phyloP scores from a whole-genome alignment of 37 sponge, comb jelly and placozoan genomes.

The Sycon ciliatum region DNA sequence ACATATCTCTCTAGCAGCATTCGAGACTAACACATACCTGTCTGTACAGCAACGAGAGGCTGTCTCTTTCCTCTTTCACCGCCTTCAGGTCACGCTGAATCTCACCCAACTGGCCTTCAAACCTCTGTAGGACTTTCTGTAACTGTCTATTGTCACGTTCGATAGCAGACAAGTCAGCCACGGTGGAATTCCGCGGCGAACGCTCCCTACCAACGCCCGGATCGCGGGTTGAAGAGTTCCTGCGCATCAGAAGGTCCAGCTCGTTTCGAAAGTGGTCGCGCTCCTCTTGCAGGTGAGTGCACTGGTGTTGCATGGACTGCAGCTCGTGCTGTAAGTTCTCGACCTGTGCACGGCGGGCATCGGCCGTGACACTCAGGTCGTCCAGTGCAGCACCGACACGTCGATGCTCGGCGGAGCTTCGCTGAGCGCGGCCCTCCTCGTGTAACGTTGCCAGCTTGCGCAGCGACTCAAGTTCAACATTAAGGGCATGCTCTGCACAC shows the following conservation, averaged over 20 bases:
- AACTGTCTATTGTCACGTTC: not conserved
- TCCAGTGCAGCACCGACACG: not conserved
- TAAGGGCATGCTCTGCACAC: not conserved
- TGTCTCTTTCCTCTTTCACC: constrained; percentile 79
- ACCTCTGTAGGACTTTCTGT: not conserved
- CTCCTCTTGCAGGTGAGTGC: no score
- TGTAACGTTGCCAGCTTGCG: not conserved
- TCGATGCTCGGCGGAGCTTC: not conserved
- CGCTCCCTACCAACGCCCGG: no score
- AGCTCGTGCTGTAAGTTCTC: no score
- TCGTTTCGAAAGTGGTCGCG: no score
- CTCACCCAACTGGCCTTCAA: constrained; percentile 27
- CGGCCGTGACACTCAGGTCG: no score
- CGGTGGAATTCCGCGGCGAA: no score
- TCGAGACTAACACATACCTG: constrained; percentile 62
- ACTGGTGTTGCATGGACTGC: no score
- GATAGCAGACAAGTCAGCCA: no score
- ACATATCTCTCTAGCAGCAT: no score
- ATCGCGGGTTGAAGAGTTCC: no score
- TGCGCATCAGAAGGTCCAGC: no score
- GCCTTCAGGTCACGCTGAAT: constrained; percentile 58
- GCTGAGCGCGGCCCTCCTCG: not conserved
- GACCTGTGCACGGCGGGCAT: no score
- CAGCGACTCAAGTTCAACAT: not conserved
- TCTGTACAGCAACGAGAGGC: constrained; percentile 79